A percentile compares a stretch with the other conserved stretches of the same genome.
These are phyloP conservation scores for Leucoraja ocellata DNA, from an alignment of 2,797 vertebrate genomes.

Conservation along the genomic window DNA sequence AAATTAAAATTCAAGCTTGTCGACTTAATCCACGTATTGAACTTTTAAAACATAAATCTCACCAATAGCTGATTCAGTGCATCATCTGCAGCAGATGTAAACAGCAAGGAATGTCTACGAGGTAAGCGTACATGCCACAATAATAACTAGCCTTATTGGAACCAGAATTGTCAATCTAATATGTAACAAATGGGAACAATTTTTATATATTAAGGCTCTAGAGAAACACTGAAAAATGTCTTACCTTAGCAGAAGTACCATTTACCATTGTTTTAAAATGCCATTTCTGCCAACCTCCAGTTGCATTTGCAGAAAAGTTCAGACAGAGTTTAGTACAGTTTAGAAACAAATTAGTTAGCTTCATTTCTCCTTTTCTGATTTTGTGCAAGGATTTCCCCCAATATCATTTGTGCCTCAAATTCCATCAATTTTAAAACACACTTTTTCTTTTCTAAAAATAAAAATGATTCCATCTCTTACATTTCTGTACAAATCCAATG, in stretches of 20 bases:
- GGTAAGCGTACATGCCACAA: neutral
- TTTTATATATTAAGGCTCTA: neutral
- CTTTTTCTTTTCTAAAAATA: neutral
- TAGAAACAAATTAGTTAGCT: neutral
- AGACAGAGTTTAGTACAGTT: neutral
- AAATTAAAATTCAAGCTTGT: neutral
- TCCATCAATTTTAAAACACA: neutral
- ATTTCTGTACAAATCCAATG: neutral
- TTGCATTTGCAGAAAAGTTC: conserved; percentile 16
- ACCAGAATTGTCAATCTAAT: neutral
- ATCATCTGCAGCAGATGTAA: neutral
- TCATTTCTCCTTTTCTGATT: neutral
- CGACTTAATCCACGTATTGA: neutral
- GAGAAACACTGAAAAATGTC: neutral
- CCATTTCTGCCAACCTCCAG: conserved; percentile 12
- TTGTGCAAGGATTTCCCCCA: neutral
- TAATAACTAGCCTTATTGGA: neutral
- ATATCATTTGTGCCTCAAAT: neutral
- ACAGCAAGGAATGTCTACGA: neutral
- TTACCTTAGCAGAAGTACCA: neutral
- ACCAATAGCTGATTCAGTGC: neutral
- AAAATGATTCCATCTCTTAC: too few relatives aligned
- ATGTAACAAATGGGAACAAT: neutral
- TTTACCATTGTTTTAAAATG: conserved; percentile 8
- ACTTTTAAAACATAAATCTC: neutral